Percentiles rank a stretch among this genome's conserved stretches.
Conservation (phyloP, 2,888 invertebrate genomes). For the Calliphora vomitoria region DNA sequence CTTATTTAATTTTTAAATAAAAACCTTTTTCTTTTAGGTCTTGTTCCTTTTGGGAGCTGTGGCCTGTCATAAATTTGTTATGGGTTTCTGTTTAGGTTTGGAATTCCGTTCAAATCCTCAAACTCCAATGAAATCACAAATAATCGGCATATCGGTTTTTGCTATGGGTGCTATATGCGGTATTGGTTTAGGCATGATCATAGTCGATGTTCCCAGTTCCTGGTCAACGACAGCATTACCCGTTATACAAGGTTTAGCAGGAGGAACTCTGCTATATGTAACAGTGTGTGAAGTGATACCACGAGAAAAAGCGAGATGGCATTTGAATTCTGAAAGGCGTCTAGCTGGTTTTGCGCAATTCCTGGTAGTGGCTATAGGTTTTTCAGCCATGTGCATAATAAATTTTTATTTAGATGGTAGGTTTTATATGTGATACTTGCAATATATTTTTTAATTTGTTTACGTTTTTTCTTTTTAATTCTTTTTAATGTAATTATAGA, state of each 20-base stretch:
- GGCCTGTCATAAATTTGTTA: slow-evolving; percentile 92
- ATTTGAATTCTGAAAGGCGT: slow-evolving; percentile 85
- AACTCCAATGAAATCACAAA: slow-evolving; percentile 84
- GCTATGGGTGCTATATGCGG: slow-evolving; percentile 89
- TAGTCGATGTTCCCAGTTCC: slow-evolving; percentile 85
- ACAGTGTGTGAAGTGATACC: slow-evolving; percentile 92
- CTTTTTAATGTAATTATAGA: slow-evolving; percentile 46
- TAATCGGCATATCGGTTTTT: slow-evolving; percentile 88
- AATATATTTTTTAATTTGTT: background rate
- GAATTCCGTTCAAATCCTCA: slow-evolving; percentile 87
- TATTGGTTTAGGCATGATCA: slow-evolving; percentile 88
- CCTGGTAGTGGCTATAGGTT: slow-evolving; percentile 87
- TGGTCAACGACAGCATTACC: slow-evolving; percentile 86
- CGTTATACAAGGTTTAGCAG: slow-evolving; percentile 89
- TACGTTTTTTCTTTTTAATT: slow-evolving; percentile 43
- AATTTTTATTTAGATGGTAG: slow-evolving; percentile 86
- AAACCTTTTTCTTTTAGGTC: slow-evolving; percentile 85
- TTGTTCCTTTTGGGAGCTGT: slow-evolving; percentile 89
- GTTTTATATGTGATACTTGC: slow-evolving; percentile 30
- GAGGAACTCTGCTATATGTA: slow-evolving; percentile 91
- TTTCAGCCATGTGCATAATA: slow-evolving; percentile 87
- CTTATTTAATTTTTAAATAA: no score
- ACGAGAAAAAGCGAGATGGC: slow-evolving; percentile 90
- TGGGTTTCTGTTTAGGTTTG: slow-evolving; percentile 92
- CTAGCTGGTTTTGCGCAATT: slow-evolving; percentile 88